Evolutionary conservation across 1,140 invertebrate species (phyloP).

Genomic region (Rhagoletis zephyria): DNA sequence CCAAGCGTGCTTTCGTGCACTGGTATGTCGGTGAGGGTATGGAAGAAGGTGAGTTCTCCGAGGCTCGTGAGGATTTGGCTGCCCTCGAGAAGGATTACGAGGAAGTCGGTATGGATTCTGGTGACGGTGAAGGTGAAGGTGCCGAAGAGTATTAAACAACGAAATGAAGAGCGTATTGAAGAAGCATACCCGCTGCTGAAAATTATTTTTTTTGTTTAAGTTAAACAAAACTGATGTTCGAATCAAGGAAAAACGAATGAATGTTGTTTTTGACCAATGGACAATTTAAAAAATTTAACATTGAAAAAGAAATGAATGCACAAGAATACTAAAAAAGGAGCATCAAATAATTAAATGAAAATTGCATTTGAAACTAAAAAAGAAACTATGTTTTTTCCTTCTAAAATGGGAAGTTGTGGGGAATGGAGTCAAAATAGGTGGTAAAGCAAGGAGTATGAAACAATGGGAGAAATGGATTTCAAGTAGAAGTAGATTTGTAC

Average conservation of each 20-base stretch:
- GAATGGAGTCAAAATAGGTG: no score
- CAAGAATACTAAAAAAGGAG: conserved; percentile 27
- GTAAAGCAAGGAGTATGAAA: no score
- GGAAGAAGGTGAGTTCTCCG: conserved; percentile 87
- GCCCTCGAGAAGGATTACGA: conserved; percentile 84
- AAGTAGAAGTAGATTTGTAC: neutral
- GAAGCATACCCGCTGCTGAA: conserved; percentile 57
- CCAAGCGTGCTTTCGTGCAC: conserved; percentile 83
- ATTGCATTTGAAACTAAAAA: conserved; percentile 44
- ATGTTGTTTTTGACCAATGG: neutral
- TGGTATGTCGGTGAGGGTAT: conserved; percentile 86
- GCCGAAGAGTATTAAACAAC: conserved; percentile 72
- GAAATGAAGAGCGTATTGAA: conserved; percentile 54
- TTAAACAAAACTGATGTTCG: conserved; percentile 39
- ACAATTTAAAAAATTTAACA: neutral
- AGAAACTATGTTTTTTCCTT: conserved; percentile 43
- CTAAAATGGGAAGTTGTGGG: no score
- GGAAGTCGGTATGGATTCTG: conserved; percentile 78
- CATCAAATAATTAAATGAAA: conserved; percentile 33
- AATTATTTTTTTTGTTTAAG: conserved; percentile 49
- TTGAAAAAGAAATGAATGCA: conserved; percentile 18
- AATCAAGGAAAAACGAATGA: conserved; percentile 24
- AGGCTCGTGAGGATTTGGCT: conserved; percentile 88
- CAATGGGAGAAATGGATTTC: no score
- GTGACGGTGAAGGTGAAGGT: conserved; percentile 78